These are phyloP conservation scores for Bolborhynchus lineola DNA, from an alignment of 2,113 vertebrate genomes.

Conservation along the genomic window DNA sequence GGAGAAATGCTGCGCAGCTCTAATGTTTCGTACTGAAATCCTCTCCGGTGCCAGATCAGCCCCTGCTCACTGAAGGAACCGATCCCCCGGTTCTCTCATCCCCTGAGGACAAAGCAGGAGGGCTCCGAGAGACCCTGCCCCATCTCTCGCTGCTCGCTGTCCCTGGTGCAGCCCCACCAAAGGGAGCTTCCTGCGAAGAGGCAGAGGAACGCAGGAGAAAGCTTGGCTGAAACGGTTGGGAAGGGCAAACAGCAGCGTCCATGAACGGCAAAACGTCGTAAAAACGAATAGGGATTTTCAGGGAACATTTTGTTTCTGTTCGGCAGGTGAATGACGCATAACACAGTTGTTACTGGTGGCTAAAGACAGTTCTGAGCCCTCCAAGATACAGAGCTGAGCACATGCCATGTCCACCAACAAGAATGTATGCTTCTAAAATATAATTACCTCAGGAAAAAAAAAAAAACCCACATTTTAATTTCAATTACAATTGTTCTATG, in stretches of 20 bases:
- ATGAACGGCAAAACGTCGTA: neutral
- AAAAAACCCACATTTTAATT: constrained; percentile 50
- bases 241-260: neutral
- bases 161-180: neutral
- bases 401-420: neutral
- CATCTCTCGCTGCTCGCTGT: neutral
- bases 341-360: neutral
- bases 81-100: neutral
- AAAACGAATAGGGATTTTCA: neutral
- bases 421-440: constrained; percentile 15
- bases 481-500: constrained; percentile 58
- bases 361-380: neutral
- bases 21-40: neutral
- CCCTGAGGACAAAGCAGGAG: neutral
- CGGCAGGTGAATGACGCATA: neutral
- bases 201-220: neutral
- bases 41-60: neutral
- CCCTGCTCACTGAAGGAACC: neutral
- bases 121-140: neutral
- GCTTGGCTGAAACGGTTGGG: neutral
- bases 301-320: neutral
- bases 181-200: neutral
- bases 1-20: neutral
- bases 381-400: neutral
- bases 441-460: constrained; percentile 4